Conservation (phyloP, 2,888 invertebrate species). For the Abscondita cerata region DNA sequence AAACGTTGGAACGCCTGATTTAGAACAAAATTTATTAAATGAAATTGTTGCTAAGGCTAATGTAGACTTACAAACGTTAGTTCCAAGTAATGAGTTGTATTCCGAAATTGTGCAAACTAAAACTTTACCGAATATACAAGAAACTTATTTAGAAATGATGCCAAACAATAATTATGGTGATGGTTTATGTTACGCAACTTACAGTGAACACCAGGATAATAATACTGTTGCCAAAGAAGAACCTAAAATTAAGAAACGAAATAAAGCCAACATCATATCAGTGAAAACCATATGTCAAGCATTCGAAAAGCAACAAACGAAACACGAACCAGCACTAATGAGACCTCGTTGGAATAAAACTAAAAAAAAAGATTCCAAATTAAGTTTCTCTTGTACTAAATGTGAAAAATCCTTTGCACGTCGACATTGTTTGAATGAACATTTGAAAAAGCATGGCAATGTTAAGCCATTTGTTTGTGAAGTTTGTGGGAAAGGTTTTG, state of each 20-base stretch:
- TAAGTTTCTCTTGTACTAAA: slow-evolving; percentile 48
- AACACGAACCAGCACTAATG: not conserved
- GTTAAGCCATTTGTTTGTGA: slow-evolving; percentile 53
- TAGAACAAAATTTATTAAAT: slow-evolving; percentile 23
- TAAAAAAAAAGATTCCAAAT: not conserved
- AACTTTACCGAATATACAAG: not conserved
- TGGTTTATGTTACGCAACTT: not conserved
- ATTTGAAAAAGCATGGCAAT: slow-evolving; percentile 54
- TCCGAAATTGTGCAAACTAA: not conserved
- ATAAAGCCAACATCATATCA: slow-evolving; percentile 9
- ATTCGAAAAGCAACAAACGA: slow-evolving; percentile 5
- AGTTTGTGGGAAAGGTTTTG: slow-evolving; percentile 54
- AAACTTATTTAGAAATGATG: not conserved
- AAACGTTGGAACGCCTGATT: slow-evolving; percentile 17
- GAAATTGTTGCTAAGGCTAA: slow-evolving; percentile 24
- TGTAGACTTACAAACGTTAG: slow-evolving; percentile 17
- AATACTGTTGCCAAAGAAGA: not conserved
- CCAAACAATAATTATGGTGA: not conserved
- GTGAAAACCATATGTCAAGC: slow-evolving; percentile 13
- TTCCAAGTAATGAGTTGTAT: slow-evolving; percentile 7
- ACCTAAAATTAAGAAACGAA: not conserved
- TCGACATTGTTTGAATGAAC: slow-evolving; percentile 52
- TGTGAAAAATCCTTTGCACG: slow-evolving; percentile 53
- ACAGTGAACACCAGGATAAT: not conserved
- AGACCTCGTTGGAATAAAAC: not conserved